Percentiles rank a stretch among this genome's conserved stretches.
These are phyloP conservation scores for Selene dorsalis DNA, from an alignment of 2,797 vertebrate genomes.

Conservation along the genomic window DNA sequence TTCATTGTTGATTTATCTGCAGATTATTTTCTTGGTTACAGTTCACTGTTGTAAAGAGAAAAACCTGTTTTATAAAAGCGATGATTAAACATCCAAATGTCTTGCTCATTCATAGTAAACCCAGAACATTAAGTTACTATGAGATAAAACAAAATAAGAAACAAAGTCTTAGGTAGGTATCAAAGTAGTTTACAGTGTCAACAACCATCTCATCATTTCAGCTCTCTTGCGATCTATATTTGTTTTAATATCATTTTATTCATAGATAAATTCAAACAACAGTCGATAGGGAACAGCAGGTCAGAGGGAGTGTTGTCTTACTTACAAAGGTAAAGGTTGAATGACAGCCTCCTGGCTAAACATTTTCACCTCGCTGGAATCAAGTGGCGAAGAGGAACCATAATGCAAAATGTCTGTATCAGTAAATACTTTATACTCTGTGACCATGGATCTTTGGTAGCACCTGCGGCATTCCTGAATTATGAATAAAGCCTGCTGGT, in stretches of 20 bases:
- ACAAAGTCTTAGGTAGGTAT: not conserved
- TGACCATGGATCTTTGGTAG: not conserved
- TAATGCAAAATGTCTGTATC: not conserved
- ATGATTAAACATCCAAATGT: not conserved
- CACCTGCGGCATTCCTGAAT: constrained; percentile 15
- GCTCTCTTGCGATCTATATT: not conserved
- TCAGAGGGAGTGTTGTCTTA: too few species aligned
- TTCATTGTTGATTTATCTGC: not conserved
- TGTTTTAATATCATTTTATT: not conserved
- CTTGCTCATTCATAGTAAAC: not conserved
- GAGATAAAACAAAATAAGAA: not conserved
- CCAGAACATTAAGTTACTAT: not conserved
- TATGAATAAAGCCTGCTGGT: constrained; percentile 12
- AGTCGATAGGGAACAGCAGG: too few species aligned
- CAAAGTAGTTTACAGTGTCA: not conserved
- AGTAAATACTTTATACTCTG: not conserved
- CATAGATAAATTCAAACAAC: not conserved
- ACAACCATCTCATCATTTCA: not conserved
- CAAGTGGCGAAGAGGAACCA: not conserved
- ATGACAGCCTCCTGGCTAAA: too few species aligned
- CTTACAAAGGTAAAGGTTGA: too few species aligned
- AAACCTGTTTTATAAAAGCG: not conserved
- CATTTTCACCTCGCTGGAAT: too few species aligned
- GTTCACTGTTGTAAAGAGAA: not conserved
- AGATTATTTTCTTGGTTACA: not conserved